Base-by-base conservation (phyloP, 2,888 invertebrate species). In the Tachystola acroxantha region DNA sequence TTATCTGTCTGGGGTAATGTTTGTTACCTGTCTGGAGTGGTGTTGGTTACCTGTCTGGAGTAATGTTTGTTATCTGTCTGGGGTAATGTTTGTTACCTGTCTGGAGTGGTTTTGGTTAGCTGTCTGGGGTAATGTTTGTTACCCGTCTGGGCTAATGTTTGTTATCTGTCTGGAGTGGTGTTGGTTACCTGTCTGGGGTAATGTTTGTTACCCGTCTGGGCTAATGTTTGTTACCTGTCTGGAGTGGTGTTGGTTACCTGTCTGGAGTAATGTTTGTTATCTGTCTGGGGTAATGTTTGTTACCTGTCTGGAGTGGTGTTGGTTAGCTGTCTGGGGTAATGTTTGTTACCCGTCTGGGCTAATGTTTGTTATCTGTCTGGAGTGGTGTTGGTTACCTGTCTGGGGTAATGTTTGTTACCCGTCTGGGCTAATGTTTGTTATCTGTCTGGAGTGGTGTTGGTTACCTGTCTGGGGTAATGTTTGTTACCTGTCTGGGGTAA, bases 151-250 rank as follows among this genome's bases (percentile, higher is more conserved):
- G n/a, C n/a, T n/a, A n/a, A n/a, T n/a, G n/a, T n/a, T n/a, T n/a
- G n/a, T n/a, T n/a, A n/a, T n/a, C n/a, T n/a, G n/a, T n/a, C n/a
- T n/a, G n/a, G n/a, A n/a, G n/a, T n/a, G n/a, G n/a, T n/a, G n/a
- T n/a, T n/a, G n/a, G n/a, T 63, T 46, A 92, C 93, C 89, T 94
- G 94, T 70, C 93, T 89, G 11, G 94, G 94, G 61, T 93, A 93
- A 27, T 90, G 88, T 36, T 91, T 91, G 16, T 93, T 91, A 61
- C 94, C n/a, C n/a, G n/a, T n/a, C n/a, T n/a, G n/a, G n/a, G n/a
- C n/a, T n/a, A n/a, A n/a, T n/a, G n/a, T n/a, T n/a, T n/a, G n/a
- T 63, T 46, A 92, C 93, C 89, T 94, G 94, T 70, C 93, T 89
- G 11, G 94, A 94, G 61, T 93, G 93, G 28, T 90, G 88, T 36